phyloP scores from a whole-genome alignment of 2,888 invertebrate species.

The Andricus quercusramuli region DNA sequence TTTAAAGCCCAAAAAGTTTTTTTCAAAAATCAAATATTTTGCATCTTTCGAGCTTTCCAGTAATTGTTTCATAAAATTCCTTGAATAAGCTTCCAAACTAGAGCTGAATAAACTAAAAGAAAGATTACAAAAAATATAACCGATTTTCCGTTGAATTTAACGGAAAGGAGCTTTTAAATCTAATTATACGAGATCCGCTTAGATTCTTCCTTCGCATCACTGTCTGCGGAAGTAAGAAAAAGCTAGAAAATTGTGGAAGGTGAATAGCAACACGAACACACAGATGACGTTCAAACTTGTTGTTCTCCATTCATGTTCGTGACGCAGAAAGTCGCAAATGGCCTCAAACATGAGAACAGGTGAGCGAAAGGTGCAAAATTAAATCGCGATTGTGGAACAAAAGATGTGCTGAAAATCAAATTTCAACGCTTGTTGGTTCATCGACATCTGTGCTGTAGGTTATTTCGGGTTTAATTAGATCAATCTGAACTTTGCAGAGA shows the following conservation, averaged over 20 bases:
- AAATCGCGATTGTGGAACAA: conserved; percentile 36
- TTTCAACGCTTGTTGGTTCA: neutral
- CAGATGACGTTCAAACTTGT: conserved; percentile 6
- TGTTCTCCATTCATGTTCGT: conserved; percentile 1
- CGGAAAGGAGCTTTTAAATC: neutral
- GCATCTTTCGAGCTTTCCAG: no score
- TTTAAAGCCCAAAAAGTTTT: no score
- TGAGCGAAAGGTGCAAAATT: conserved; percentile 61
- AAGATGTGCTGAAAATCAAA: neutral
- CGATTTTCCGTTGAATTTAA: neutral
- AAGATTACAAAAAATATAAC: neutral
- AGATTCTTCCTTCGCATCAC: neutral
- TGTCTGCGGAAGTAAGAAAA: neutral
- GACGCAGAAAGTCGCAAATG: conserved; percentile 59
- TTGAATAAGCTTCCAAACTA: neutral
- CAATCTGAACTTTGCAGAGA: neutral
- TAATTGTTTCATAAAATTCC: neutral
- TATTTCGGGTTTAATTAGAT: neutral
- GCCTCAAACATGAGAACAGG: conserved; percentile 73
- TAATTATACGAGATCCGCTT: neutral
- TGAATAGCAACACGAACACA: neutral
- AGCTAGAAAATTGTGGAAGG: neutral
- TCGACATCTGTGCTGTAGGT: neutral
- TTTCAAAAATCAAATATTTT: no score
- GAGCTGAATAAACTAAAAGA: neutral